Base-by-base conservation (phyloP, 2,888 invertebrate genomes). In the Dasypogon diadema region DNA sequence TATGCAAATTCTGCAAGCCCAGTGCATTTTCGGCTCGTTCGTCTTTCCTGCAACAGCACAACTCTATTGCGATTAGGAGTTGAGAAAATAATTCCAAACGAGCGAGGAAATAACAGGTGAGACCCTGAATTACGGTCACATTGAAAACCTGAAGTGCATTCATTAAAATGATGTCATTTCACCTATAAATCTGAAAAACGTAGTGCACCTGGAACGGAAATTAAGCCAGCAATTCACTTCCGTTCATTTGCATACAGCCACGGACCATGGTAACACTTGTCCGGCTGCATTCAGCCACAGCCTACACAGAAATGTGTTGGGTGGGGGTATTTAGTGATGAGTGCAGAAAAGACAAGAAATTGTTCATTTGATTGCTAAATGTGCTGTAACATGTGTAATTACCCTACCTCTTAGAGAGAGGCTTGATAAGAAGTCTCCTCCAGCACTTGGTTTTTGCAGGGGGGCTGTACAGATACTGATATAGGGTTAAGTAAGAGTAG, bases 181-280 rank as follows among this genome's bases (percentile, higher is more conserved):
- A 65, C 24, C 65, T 22, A 65, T 65, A 65, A 46, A 46, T 65
- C 65, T 24, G 24, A 46, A 65, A 65, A 65, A 65, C 24, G 16
- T 14, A 14, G 24, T 48, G 65, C 65, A 65, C 56, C 42, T 42
- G 56, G 18, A 73, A n/a, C 55, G 42, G 72, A 73, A 56, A 73
- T 56, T 42, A 56, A 24, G 37, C 24, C 8, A 56, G 72, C 54
- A 46, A 73, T 73, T 73, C 72, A 73, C 56, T 73, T 73, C 72
- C 72, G 55, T 56, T 16, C 3, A 73, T 73, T 73, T 73, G 72
- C 72, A 73, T 73, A 56, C n/a, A 10, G 8, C 14, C 8, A 22
- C 26, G 2, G 37, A 26, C 18, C 18, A 37, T 24, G 26, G 24
- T 24, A 65, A 24, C 51, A 51, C 51, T 51, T 51, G 18, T 12